Conservation (phyloP, 2,113 vertebrate genomes). For the Toxostoma redivivum region DNA sequence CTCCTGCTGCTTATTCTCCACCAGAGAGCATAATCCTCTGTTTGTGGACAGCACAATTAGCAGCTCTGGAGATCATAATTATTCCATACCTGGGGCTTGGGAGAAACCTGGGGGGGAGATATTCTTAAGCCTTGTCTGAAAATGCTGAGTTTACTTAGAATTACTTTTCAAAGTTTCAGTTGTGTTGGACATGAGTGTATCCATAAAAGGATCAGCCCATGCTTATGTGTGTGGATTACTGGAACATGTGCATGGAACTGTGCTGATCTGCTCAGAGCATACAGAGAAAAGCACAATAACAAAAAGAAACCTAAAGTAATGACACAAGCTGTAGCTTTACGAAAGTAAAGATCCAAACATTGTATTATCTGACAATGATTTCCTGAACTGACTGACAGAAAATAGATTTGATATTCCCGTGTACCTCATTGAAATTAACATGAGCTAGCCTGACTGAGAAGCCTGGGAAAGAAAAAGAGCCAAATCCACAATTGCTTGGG, state of each 20-base stretch:
- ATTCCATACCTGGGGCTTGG: neutral
- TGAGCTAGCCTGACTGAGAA: neutral
- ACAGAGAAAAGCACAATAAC: neutral
- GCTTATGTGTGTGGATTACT: neutral
- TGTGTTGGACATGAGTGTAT: neutral
- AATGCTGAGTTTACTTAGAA: neutral
- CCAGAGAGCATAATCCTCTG: neutral
- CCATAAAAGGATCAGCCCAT: neutral
- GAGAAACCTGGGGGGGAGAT: neutral
- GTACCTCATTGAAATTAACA: neutral
- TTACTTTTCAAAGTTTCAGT: neutral
- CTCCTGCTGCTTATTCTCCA: neutral
- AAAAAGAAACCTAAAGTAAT: neutral
- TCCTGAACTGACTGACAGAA: neutral
- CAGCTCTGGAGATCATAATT: neutral
- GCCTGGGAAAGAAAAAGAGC: neutral
- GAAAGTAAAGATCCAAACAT: neutral
- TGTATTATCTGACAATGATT: neutral
- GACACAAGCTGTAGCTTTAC: neutral
- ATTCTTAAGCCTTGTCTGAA: neutral
- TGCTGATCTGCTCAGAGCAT: neutral
- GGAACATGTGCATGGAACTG: neutral
- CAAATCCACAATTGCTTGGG: neutral
- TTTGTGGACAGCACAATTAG: slow-evolving; percentile 14
- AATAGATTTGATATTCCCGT: neutral